These are phyloP conservation scores for Gortyna flavago DNA, from an alignment of 2,888 invertebrate genomes.

Conservation along the genomic window DNA sequence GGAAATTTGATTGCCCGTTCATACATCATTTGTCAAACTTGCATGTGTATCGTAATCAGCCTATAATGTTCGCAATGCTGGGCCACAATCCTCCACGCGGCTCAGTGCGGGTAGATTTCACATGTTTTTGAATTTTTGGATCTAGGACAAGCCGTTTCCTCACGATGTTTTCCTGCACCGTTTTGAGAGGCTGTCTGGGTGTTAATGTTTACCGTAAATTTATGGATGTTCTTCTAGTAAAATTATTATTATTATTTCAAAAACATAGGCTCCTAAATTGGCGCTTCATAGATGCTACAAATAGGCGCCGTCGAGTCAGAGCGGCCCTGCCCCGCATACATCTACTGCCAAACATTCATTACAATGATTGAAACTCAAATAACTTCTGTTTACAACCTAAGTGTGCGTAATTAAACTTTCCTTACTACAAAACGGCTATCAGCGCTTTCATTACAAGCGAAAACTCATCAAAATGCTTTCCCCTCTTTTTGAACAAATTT, in stretches of 20 bases:
- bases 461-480: constrained; percentile 68
- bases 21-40: background rate
- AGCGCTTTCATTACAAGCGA: constrained; percentile 54
- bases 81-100: too few relatives aligned
- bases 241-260: background rate
- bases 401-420: constrained; percentile 43
- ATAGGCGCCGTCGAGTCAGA: constrained; percentile 37
- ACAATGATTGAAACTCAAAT: constrained; percentile 48
- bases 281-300: constrained; percentile 35
- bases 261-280: constrained; percentile 32
- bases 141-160: too few relatives aligned
- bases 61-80: too few relatives aligned
- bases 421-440: constrained; percentile 49
- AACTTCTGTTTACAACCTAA: constrained; percentile 26
- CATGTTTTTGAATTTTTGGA: too few relatives aligned
- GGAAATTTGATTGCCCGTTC: background rate
- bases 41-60: background rate
- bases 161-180: too few relatives aligned
- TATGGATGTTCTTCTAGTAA: background rate
- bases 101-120: too few relatives aligned
- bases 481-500: constrained; percentile 58
- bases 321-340: constrained; percentile 41
- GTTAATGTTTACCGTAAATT: background rate
- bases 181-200: too few relatives aligned
- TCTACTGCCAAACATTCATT: constrained; percentile 52